Evolutionary conservation across 2,797 vertebrate genomes (phyloP), one percentile per base, ranked within the genome.

Genomic region (Glossophaga mutica): DNA sequence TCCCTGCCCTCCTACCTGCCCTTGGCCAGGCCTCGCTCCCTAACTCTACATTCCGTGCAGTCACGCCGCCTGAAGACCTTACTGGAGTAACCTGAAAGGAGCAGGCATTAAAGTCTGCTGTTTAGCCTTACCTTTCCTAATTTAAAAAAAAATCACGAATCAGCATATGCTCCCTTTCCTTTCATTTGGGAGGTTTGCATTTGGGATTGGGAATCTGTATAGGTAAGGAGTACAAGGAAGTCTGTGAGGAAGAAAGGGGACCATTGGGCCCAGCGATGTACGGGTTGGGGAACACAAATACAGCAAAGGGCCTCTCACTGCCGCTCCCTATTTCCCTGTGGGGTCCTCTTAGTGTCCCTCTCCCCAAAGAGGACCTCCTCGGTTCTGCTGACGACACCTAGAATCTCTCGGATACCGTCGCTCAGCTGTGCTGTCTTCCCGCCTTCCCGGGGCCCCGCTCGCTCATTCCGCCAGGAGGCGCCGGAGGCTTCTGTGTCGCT

Each of bases 401-500:
- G 90, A 78, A 96, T 94, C 37, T 93, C 97, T 16, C 39, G 39
- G 50, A 90, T 76, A 24, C 94, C 70, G 81, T 92, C 70, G 15
- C 84, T 87, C 78, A 77, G 70, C 74, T 87, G 95, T 0, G 93
- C 85, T 11, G 78, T 74, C 91, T 85, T 90, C 65, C 89, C 62
- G 42, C 87, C 87, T 62, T 67, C 91, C 32, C 39, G 6, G 21
- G 87, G 57, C 92, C 39, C 10, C 29, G 92, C 67, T 74, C 10
- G 77, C 85, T 96, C 91, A 0, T 50, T 93, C 95, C 93, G 86
- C 97, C 96, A 95, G 95, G 94, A 85, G 94, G 95, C 96, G 94
- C 95, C 95, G 3, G 95, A 78, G 65, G 91, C 73, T 70, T 98
- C 98, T 4, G 94, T 87, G 97, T 98, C 97, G 88, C 97, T 98